phyloP scores from a whole-genome alignment of 2,113 vertebrate species.

The Phylloscopus trochiloides region DNA sequence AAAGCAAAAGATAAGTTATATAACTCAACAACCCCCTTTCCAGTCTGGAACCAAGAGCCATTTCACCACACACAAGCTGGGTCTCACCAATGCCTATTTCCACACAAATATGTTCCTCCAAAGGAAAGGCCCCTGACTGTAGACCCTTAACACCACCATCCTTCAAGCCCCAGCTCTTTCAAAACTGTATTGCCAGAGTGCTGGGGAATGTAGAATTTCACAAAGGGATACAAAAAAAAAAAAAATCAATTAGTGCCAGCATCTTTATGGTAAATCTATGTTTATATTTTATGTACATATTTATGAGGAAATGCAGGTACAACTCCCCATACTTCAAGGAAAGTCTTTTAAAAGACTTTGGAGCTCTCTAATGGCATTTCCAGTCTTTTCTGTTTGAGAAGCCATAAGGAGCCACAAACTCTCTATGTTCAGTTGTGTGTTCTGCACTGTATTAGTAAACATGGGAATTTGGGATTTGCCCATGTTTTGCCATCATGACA shows the following conservation, averaged over 20 bases:
- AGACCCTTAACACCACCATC: neutral
- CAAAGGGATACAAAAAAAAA: neutral
- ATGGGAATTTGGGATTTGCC: neutral
- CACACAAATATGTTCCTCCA: neutral
- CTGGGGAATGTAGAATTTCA: neutral
- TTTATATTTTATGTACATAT: neutral
- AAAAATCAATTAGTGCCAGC: neutral
- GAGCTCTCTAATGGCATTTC: neutral
- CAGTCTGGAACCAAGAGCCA: neutral
- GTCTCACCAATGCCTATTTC: neutral
- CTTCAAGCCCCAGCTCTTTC: neutral
- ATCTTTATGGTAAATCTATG: neutral
- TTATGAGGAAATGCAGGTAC: neutral
- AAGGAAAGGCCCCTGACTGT: neutral
- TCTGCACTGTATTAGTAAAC: neutral
- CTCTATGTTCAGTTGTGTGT: neutral
- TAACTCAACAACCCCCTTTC: neutral
- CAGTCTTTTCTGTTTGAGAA: neutral
- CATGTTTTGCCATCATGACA: neutral
- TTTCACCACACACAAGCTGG: neutral
- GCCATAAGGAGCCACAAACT: neutral
- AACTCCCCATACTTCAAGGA: neutral
- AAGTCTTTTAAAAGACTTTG: neutral
- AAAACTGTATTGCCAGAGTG: neutral
- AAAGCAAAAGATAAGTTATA: neutral